Evolutionary conservation across 2,113 vertebrate genomes (phyloP).

Genomic region (Eolophus roseicapilla): DNA sequence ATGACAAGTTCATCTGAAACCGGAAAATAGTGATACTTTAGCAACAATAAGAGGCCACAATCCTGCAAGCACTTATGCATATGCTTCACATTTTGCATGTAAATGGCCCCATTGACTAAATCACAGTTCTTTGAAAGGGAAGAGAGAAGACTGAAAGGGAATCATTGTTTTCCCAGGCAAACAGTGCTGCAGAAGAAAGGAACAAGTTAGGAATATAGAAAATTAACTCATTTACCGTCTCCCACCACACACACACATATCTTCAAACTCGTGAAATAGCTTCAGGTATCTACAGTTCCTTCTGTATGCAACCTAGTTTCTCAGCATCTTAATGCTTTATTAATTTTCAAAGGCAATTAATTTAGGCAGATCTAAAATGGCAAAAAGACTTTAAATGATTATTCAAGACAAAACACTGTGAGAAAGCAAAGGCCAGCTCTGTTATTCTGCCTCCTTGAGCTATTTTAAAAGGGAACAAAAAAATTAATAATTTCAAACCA

Average conservation of each 20-base stretch:
- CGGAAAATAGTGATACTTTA: slow-evolving; percentile 23
- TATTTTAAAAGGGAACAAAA: neutral
- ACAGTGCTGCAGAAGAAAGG: slow-evolving; percentile 13
- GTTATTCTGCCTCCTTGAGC: neutral
- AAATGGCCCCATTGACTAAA: slow-evolving; percentile 47
- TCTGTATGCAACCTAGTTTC: neutral
- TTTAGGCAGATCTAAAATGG: neutral
- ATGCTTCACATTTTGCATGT: slow-evolving; percentile 53
- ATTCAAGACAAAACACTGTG: neutral
- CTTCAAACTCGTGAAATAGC: neutral
- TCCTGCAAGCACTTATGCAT: slow-evolving; percentile 40
- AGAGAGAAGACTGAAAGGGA: slow-evolving; percentile 49
- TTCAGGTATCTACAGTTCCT: neutral
- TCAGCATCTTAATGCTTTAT: neutral
- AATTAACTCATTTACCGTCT: slow-evolving; percentile 43
- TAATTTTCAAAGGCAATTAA: neutral
- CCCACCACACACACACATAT: neutral
- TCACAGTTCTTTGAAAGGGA: slow-evolving; percentile 24
- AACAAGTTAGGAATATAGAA: slow-evolving; percentile 45
- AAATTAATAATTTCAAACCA: neutral
- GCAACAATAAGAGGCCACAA: slow-evolving; percentile 13
- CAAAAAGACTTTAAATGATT: neutral
- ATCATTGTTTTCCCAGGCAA: slow-evolving; percentile 44
- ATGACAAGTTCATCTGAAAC: slow-evolving; percentile 58
- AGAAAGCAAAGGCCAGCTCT: neutral